Percentiles rank a stretch among this genome's conserved stretches.
These are phyloP conservation scores for Ormyrus rosae DNA, from an alignment of 2,888 invertebrate genomes.

Conservation along the genomic window DNA sequence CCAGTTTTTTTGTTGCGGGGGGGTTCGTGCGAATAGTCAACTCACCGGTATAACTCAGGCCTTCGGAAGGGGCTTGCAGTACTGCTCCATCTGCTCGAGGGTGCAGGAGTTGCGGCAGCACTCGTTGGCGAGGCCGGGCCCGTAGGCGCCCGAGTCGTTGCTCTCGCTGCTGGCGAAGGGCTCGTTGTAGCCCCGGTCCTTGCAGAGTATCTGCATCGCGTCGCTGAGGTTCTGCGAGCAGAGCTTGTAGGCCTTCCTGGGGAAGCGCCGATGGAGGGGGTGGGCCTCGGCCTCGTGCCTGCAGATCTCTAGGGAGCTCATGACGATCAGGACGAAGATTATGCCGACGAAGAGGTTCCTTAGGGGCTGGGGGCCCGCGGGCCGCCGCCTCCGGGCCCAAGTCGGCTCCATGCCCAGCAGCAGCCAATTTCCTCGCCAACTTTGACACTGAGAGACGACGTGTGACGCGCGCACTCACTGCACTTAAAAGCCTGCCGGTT, in stretches of 20 bases:
- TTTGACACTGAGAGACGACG: too few species aligned
- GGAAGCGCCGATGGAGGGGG: conserved; percentile 24
- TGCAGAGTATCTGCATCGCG: conserved; percentile 68
- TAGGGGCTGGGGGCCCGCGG: conserved; percentile 10
- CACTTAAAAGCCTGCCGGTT: too few species aligned
- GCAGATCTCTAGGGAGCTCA: conserved; percentile 1
- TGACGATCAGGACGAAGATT: conserved; percentile 48
- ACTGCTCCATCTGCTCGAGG: conserved; percentile 67
- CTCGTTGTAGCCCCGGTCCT: conserved; percentile 66
- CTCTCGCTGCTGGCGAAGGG: conserved; percentile 64
- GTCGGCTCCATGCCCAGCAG: background rate
- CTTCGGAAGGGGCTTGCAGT: conserved; percentile 65
- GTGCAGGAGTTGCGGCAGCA: conserved; percentile 70
- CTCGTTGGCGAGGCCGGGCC: conserved; percentile 70
- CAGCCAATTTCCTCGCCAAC: background rate
- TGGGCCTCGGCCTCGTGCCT: conserved; percentile 25
- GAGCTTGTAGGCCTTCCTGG: conserved; percentile 58
- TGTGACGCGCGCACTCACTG: too few species aligned
- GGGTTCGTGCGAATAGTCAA: too few species aligned
- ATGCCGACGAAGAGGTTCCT: conserved; percentile 43
- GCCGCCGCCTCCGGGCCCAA: background rate
- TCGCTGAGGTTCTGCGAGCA: conserved; percentile 71
- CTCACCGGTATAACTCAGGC: background rate
- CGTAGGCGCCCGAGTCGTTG: conserved; percentile 60
- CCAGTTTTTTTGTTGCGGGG: too few species aligned